phyloP scores from a whole-genome alignment of 1,140 invertebrate species.

The Metaphire vulgaris region DNA sequence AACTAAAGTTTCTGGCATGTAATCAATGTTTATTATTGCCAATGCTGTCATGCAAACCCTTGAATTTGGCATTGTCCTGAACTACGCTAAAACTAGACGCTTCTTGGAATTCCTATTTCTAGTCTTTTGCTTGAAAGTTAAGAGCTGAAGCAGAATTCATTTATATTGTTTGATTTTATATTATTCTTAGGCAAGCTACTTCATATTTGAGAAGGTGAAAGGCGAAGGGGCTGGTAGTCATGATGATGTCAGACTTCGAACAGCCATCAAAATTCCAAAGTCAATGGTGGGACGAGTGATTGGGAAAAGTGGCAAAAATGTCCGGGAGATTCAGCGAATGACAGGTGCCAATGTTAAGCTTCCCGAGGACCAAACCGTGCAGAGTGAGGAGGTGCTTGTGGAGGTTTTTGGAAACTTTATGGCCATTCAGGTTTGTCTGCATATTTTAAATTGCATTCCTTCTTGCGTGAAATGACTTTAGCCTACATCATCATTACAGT shows the following conservation, averaged over 20 bases:
- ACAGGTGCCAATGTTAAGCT: slow-evolving; percentile 91
- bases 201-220: slow-evolving; percentile 32
- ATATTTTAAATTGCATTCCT: too few relatives aligned
- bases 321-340: slow-evolving; percentile 81
- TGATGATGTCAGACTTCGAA: slow-evolving; percentile 83
- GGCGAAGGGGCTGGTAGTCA: slow-evolving; percentile 62
- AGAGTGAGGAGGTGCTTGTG: slow-evolving; percentile 46
- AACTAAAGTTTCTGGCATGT: too few relatives aligned
- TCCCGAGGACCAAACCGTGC: slow-evolving; percentile 63
- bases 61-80: too few relatives aligned
- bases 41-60: too few relatives aligned
- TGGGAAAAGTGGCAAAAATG: slow-evolving; percentile 94
- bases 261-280: slow-evolving; percentile 86
- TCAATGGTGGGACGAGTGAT: slow-evolving; percentile 83
- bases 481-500: too few relatives aligned
- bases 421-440: slow-evolving; percentile 40
- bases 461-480: too few relatives aligned
- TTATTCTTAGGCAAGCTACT: slow-evolving; percentile 28
- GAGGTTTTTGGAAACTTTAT: slow-evolving; percentile 51
- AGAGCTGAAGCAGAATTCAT: too few relatives aligned
- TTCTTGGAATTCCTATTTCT: too few relatives aligned
- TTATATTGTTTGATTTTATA: too few relatives aligned
- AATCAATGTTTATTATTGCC: too few relatives aligned
- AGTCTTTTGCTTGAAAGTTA: too few relatives aligned
- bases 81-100: too few relatives aligned